Conservation (phyloP, 2,797 vertebrate genomes). For the Austrolebias charrua region DNA sequence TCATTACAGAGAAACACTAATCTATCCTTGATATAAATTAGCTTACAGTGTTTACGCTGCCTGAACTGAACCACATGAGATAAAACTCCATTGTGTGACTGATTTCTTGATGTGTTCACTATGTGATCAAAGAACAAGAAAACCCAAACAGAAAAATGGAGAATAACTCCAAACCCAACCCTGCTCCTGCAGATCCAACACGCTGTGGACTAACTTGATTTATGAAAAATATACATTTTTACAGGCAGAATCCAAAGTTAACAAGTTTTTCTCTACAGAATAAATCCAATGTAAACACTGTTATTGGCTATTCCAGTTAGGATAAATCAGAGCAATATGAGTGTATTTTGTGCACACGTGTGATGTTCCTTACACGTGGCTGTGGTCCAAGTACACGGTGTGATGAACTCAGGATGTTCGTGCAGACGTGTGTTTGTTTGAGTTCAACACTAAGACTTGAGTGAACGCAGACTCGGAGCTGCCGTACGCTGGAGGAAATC, state of each 20-base stretch:
- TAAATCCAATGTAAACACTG: neutral
- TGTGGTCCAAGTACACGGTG: constrained; percentile 27
- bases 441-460: constrained; percentile 51
- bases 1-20: neutral
- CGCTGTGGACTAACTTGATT: too few relatives aligned
- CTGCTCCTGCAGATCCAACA: too few relatives aligned
- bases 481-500: constrained; percentile 60
- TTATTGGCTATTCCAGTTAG: neutral
- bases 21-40: neutral
- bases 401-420: constrained; percentile 57
- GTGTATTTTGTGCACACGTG: too few relatives aligned
- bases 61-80: neutral
- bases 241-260: neutral
- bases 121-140: neutral
- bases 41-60: neutral
- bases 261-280: neutral
- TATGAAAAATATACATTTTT: neutral
- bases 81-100: neutral
- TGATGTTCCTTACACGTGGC: constrained; percentile 33
- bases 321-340: neutral
- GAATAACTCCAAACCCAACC: too few relatives aligned
- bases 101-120: neutral
- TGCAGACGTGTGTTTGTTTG: constrained; percentile 59
- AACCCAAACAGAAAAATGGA: neutral
- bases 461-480: constrained; percentile 56